Evolutionary conservation across 2,113 vertebrate species (phyloP), one percentile per base, ranked within the genome.

Genomic region (Pseudonaja textilis): DNA sequence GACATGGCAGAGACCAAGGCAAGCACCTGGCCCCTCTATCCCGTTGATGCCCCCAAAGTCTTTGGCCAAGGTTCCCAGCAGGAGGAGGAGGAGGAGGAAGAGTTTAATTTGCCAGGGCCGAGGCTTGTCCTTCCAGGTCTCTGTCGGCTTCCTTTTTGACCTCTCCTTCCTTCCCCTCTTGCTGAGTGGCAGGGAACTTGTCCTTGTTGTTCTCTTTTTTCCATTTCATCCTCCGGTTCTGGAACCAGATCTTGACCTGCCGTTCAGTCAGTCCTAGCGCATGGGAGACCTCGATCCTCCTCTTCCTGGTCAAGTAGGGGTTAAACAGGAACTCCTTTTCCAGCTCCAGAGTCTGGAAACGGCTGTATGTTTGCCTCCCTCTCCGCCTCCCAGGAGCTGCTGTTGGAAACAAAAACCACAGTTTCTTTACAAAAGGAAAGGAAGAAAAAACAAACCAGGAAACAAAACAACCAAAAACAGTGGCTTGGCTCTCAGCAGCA

Each of bases 301-400:
- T 97, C 96, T 98, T 98, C 95, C 98, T 98, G 97, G 98, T 98
- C 96, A 98, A 96, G 97, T 98, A 98, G 85, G 98, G 98, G 97
- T 98, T 98, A 98, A 98, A 98, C 90, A 98, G 97, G 94, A 98
- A 98, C 95, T 98, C 98, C 92, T 98, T 98, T 96, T 98, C 98
- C 97, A 98, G 95, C 95, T 98, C 98, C 93, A 98, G 95, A 4
- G 98, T 98, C 96, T 98, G 98, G 97, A 98, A 98, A 89, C 98
- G 98, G 91, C 98, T 98, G 97, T 98, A 98, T 89, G 98, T 98
- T 96, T 98, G 98, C 95, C 98, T 98, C 96, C 98, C 98, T 97
- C 98, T 98, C 94, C 98, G 97, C 97, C 98, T 98, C 95, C 98
- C 98, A 87, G 98, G 98, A 93, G 98, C 98, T 97, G 97, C 98